Conservation (phyloP, 2,888 invertebrate genomes). For the Gandaritis pyraliata region DNA sequence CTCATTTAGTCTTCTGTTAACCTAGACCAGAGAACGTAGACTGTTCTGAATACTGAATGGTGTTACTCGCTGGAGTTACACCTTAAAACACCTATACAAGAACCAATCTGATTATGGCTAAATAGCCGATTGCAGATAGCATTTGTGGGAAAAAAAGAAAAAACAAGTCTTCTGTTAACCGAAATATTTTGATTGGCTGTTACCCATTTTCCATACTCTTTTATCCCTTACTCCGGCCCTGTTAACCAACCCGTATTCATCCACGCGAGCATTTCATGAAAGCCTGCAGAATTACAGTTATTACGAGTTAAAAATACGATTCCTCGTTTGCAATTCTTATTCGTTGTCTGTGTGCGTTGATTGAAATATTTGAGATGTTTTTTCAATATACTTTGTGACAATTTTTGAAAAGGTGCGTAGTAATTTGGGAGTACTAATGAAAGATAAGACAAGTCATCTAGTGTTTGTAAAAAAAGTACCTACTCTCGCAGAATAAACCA, state of each 20-base stretch:
- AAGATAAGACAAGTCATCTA: background rate
- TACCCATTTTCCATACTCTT: background rate
- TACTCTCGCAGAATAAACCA: too few species aligned
- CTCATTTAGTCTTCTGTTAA: too few species aligned
- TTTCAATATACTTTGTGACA: constrained; percentile 5
- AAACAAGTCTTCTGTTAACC: too few species aligned
- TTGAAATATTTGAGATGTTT: constrained; percentile 16
- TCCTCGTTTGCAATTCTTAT: constrained; percentile 16
- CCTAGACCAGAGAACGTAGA: too few species aligned
- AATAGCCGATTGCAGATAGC: too few species aligned
- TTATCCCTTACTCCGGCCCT: constrained; percentile 10
- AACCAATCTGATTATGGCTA: too few species aligned
- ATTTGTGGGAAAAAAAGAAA: too few species aligned
- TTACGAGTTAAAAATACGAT: constrained; percentile 28
- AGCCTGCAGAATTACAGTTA: constrained; percentile 29
- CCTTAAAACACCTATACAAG: too few species aligned
- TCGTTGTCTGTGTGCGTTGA: constrained; percentile 15
- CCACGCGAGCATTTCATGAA: constrained; percentile 25
- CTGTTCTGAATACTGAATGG: too few species aligned
- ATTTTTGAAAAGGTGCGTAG: background rate
- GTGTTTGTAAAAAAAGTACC: too few species aligned
- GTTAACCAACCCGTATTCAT: constrained; percentile 16
- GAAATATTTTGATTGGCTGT: background rate
- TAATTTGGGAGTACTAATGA: background rate
- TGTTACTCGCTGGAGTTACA: too few species aligned